Evolutionary conservation across 1,140 invertebrate species (phyloP), one percentile per base, ranked within the genome.

Genomic region (Drosophila equinoxialis): DNA sequence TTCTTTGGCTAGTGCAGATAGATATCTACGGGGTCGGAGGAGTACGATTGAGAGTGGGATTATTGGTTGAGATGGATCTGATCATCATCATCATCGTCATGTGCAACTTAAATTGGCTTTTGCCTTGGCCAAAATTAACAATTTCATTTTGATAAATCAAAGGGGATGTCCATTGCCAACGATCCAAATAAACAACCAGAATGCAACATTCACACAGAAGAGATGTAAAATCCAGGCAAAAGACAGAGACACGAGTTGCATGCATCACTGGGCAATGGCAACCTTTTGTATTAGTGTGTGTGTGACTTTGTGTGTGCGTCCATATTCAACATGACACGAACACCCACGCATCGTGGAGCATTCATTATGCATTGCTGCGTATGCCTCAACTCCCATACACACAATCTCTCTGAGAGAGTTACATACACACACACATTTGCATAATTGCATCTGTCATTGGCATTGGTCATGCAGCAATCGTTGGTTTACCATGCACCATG

Each of bases 111-210:
- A 86, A 86, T 87, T 87, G 84, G 76, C 84, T 69, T 78, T 67
- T 76, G 63, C 51, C 78, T 75, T 71, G 68, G 45, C 65, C 77
- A 74, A 83, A 86, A 86, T 77, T 89, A 86, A 86, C 83, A 89
- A 86, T 83, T 86, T 76, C 84, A 86, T 86, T 30, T 86, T 82
- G 74, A 89, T 86, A 86, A 89, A 82, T 82, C 80, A 83, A 82
- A 83, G 80, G 35, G 42, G 33, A 75, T 70, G 63, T 75, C 63
- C 67, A 35, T 63, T 30, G 42, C 26, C 17, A 51, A 23, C 45
- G 45, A 51, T 51, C 20, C 45, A 51, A 51, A 51, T 51, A 51
- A 51, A 54, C 26, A 68, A 48, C 61, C 66, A 26, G 37, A 45
- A n/a, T 42, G 74, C 63, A 26, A 59, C 35, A 61, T 41, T 14